These are phyloP conservation scores for Ranitomeya imitator DNA, from an alignment of 2,113 vertebrate species.

Conservation along the genomic window DNA sequence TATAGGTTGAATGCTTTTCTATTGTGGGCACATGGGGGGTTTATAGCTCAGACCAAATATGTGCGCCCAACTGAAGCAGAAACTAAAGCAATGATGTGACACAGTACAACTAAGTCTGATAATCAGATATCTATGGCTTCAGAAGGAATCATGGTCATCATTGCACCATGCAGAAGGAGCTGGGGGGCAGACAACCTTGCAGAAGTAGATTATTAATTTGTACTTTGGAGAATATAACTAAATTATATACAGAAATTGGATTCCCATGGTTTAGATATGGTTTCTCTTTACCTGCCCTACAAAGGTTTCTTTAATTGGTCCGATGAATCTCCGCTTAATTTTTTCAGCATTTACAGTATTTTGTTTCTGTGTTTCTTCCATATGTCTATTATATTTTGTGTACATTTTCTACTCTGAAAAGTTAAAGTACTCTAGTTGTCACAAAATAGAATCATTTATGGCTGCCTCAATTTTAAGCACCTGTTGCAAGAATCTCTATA, in stretches of 20 bases:
- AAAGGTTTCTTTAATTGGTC: background rate
- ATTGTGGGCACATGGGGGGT: too few species aligned
- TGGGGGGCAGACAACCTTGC: too few species aligned
- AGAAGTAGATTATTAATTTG: background rate
- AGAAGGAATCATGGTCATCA: too few species aligned
- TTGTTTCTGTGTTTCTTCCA: background rate
- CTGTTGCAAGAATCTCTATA: background rate
- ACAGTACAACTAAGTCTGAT: too few species aligned
- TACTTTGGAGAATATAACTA: background rate
- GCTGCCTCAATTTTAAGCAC: background rate
- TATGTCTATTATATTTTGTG: background rate
- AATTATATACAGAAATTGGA: background rate
- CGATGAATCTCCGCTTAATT: background rate
- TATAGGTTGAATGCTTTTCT: too few species aligned
- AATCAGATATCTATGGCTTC: too few species aligned
- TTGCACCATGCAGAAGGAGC: too few species aligned
- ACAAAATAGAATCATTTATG: constrained; percentile 4
- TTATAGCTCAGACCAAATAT: too few species aligned
- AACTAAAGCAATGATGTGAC: too few species aligned
- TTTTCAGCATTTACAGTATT: background rate
- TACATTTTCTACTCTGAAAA: background rate
- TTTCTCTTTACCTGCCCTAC: background rate
- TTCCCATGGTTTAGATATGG: background rate
- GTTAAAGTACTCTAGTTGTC: background rate
- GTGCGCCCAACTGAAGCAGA: too few species aligned